These are phyloP conservation scores for Scalopus aquaticus DNA, from an alignment of 2,113 vertebrate species.

Conservation along the genomic window DNA sequence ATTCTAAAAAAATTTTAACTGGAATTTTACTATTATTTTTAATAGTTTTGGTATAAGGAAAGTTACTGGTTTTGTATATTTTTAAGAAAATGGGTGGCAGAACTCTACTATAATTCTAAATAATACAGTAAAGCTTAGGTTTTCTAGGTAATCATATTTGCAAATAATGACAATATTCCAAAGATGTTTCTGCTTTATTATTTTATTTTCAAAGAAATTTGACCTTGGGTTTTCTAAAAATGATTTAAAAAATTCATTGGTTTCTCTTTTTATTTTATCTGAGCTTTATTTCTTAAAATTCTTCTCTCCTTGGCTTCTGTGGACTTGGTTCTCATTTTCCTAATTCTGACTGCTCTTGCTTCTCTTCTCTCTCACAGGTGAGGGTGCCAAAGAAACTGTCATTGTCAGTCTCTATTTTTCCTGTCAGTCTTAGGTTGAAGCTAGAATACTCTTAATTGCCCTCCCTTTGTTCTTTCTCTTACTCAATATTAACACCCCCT, in stretches of 20 bases:
- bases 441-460: neutral
- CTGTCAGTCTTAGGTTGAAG: neutral
- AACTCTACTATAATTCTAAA: neutral
- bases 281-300: neutral
- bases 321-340: neutral
- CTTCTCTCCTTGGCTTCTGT: neutral
- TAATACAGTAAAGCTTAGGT: neutral
- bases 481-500: neutral
- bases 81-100: neutral
- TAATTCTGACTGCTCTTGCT: neutral
- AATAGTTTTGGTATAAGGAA: neutral
- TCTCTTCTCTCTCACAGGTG: neutral
- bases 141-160: neutral
- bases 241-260: neutral
- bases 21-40: constrained; percentile 38
- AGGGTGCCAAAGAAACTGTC: neutral
- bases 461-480: neutral
- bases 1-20: neutral
- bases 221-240: neutral
- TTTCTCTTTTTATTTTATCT: constrained; percentile 37
- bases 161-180: neutral
- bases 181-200: neutral
- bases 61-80: neutral
- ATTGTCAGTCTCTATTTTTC: neutral
- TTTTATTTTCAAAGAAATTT: neutral